Percentiles rank a stretch among this genome's conserved stretches.
These are phyloP conservation scores for Nemopilema nomurai DNA, from an alignment of 30 jellyfish, hydroid and myxozoan genomes.

Conservation along the genomic window DNA sequence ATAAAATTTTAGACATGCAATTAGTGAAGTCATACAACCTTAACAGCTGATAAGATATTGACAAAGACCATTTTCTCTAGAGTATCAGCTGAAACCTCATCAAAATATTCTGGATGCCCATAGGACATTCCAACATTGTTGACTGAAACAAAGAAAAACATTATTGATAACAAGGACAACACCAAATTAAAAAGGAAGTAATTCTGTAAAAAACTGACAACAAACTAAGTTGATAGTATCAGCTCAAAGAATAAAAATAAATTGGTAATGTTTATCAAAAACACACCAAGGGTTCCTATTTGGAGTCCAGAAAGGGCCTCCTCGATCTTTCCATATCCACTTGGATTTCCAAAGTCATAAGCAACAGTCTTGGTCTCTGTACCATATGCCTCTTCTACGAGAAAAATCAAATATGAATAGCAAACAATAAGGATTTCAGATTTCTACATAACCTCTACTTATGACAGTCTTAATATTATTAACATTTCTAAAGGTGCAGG, in stretches of 20 bases:
- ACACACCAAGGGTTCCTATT: no score
- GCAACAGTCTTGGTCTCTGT: slow-evolving; percentile 56
- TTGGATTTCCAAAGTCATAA: slow-evolving; percentile 58
- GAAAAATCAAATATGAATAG: not conserved
- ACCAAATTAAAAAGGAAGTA: no score
- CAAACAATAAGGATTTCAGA: no score
- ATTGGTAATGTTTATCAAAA: no score
- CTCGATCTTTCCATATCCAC: slow-evolving; percentile 75
- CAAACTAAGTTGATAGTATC: no score
- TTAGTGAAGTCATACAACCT: slow-evolving; percentile 31
- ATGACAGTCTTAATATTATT: no score
- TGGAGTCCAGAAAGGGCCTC: no score
- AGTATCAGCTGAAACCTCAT: slow-evolving; percentile 11
- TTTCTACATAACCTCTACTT: no score
- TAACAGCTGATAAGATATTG: slow-evolving; percentile 61
- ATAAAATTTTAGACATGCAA: not conserved
- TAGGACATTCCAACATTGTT: slow-evolving; percentile 89
- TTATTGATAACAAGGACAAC: no score
- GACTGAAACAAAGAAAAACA: slow-evolving; percentile 62
- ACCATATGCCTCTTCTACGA: slow-evolving; percentile 1
- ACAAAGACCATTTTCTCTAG: slow-evolving; percentile 58
- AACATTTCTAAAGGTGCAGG: no score
- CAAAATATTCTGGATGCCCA: slow-evolving; percentile 72
- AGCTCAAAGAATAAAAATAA: no score
- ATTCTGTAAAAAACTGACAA: no score